Base-by-base conservation (phyloP, 2,797 vertebrate species). In the Podarcis siculus region DNA sequence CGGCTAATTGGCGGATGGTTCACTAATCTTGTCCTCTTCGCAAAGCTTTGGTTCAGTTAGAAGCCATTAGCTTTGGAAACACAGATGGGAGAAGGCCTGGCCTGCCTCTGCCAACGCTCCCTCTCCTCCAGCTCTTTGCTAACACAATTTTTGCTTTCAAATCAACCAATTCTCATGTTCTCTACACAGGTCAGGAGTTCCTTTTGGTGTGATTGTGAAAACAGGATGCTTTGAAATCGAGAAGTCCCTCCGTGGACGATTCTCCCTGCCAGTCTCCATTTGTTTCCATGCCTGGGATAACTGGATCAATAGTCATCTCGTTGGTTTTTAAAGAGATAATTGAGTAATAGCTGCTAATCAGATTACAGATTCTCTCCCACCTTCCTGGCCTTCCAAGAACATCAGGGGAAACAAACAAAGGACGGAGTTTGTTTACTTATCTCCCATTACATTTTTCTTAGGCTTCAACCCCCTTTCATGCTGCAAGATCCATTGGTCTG, bases 1-100 rank as follows among this genome's bases (percentile, higher is more conserved):
- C n/a, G 13, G 23, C 45, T 94, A 92, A 95, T 93, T 93, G 92
- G 82, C 67, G 72, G 80, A 90, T 72, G 73, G 72, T 76, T 84
- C 83, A 89, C 49, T 89, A 93, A 93, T 89, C 80, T 80, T 78
- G 42, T 88, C 72, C 86, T 83, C 73, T 82, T 49, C 5, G 69
- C 90, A 93, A 86, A 35, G 83, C 35, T 92, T 76, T 35, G 66
- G 13, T 90, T 90, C 64, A 19, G 79, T 79, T 86, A 85, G 42
- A 55, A 2, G 0, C 58, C 77, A 79, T 92, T 84, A 67, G 37
- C 25, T 55, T 25, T 13, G 79, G 89, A 94, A 79, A 83, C 45
- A 39, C 86, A 90, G 83, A 87, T 93, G 88, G 78, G 69, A 69
- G 64, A 90, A 87, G 17, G 6, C 27, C 2, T 83, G 87, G 49